Conservation (phyloP, 92 coral and sea anemone species). For the Plumapathes pennacea region DNA sequence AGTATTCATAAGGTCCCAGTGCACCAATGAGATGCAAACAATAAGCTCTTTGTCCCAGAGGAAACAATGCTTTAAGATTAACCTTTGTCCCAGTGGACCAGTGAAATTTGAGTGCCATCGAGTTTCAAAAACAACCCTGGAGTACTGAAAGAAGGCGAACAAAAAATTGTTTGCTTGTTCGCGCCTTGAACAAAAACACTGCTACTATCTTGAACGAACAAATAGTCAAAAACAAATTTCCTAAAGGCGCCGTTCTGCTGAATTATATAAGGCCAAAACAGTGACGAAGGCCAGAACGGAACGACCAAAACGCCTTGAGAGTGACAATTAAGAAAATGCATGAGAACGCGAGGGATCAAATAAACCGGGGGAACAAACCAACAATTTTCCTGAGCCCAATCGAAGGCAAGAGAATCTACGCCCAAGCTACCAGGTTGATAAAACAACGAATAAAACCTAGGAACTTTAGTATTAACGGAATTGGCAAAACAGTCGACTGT, state of each 20-base stretch:
- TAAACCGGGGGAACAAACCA: constrained; percentile 51
- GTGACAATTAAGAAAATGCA: constrained; percentile 6
- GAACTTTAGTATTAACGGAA: constrained; percentile 25
- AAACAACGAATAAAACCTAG: constrained; percentile 39
- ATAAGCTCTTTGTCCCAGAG: no score
- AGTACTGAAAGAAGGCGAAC: constrained; percentile 44
- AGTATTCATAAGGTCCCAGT: constrained; percentile 1
- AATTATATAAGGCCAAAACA: constrained; percentile 40
- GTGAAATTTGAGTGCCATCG: background rate
- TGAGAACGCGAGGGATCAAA: constrained; percentile 2
- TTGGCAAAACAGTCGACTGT: constrained; percentile 46
- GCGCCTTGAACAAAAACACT: constrained; percentile 60
- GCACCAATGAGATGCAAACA: constrained; percentile 2
- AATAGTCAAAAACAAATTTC: constrained; percentile 31
- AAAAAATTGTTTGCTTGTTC: constrained; percentile 51
- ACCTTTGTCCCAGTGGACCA: constrained; percentile 21
- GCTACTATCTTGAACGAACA: constrained; percentile 36
- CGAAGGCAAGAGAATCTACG: constrained; percentile 30
- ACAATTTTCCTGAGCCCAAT: constrained; percentile 36
- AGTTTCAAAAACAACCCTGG: constrained; percentile 33
- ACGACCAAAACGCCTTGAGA: constrained; percentile 39
- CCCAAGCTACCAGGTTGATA: constrained; percentile 39
- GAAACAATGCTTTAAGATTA: background rate
- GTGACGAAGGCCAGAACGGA: constrained; percentile 31
- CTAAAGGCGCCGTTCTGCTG: constrained; percentile 16